Conservation (phyloP, 1,140 invertebrate species). For the Drosophila sp. region DNA sequence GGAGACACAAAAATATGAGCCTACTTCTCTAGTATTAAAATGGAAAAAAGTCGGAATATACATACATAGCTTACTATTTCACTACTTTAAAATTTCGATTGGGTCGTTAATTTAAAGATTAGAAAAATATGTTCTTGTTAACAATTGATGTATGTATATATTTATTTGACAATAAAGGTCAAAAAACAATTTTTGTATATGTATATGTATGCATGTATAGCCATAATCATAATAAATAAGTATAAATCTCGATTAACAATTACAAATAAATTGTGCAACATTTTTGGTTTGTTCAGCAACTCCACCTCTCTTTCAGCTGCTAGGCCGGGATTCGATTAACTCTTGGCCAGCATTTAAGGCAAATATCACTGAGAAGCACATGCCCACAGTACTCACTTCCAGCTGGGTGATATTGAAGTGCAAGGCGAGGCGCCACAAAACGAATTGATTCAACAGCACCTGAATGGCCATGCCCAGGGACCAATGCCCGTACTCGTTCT, state of each 20-base stretch:
- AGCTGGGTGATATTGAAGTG: conserved; percentile 57
- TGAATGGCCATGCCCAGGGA: conserved; percentile 51
- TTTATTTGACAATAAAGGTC: conserved; percentile 9
- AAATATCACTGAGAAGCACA: conserved; percentile 68
- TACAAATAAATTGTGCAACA: not conserved
- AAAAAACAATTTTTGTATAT: not conserved
- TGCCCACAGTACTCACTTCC: conserved; percentile 66
- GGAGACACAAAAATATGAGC: not conserved
- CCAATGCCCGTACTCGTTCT: conserved; percentile 50
- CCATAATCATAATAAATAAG: not conserved
- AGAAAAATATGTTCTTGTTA: not conserved
- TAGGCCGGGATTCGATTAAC: conserved; percentile 35
- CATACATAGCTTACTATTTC: not conserved
- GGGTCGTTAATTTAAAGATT: too few species aligned
- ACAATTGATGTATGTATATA: conserved; percentile 2
- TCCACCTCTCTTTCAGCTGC: conserved; percentile 17
- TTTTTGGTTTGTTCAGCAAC: not conserved
- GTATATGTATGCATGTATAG: not conserved
- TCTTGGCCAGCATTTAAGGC: conserved; percentile 65
- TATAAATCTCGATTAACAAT: not conserved
- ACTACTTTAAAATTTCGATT: not conserved
- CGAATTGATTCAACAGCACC: conserved; percentile 65
- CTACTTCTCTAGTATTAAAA: not conserved
- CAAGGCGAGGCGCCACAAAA: conserved; percentile 60
- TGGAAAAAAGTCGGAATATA: not conserved